These are phyloP conservation scores for Eunapius fragilis DNA, from an alignment of 37 sponge, comb jelly and placozoan species.

Conservation along the genomic window DNA sequence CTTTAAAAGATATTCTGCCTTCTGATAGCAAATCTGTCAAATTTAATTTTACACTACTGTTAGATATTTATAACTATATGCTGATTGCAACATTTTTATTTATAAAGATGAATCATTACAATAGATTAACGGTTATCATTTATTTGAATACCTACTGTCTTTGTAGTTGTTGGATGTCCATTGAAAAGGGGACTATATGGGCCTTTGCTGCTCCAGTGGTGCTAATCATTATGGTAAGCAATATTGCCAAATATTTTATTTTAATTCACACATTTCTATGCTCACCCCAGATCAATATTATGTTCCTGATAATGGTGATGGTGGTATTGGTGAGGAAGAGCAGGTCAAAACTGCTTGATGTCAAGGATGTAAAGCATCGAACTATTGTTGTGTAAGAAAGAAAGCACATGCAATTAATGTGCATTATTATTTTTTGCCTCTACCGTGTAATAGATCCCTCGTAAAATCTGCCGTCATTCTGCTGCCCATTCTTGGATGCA, in stretches of 20 bases:
- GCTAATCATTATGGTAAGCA: background rate
- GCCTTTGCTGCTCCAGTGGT: conserved; percentile 8
- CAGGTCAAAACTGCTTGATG: background rate
- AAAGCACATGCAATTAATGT: too few species aligned
- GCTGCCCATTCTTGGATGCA: conserved; percentile 3
- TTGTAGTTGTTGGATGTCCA: conserved; percentile 13
- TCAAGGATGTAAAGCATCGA: background rate
- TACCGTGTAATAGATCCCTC: background rate
- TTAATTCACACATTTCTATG: background rate
- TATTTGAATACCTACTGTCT: too few species aligned
- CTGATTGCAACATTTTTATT: too few species aligned
- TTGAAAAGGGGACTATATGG: conserved; percentile 5
- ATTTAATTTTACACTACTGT: too few species aligned
- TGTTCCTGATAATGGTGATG: background rate
- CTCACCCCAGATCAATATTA: background rate
- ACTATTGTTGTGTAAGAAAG: background rate
- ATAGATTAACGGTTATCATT: too few species aligned
- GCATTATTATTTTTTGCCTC: background rate
- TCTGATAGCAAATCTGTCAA: too few species aligned
- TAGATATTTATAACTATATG: too few species aligned
- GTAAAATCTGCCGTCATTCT: background rate
- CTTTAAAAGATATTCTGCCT: too few species aligned
- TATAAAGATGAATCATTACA: too few species aligned
- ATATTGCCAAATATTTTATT: too few species aligned
- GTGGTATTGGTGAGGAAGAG: background rate